phyloP scores from a whole-genome alignment of 1,140 invertebrate genomes.

The Drosophila obscura region DNA sequence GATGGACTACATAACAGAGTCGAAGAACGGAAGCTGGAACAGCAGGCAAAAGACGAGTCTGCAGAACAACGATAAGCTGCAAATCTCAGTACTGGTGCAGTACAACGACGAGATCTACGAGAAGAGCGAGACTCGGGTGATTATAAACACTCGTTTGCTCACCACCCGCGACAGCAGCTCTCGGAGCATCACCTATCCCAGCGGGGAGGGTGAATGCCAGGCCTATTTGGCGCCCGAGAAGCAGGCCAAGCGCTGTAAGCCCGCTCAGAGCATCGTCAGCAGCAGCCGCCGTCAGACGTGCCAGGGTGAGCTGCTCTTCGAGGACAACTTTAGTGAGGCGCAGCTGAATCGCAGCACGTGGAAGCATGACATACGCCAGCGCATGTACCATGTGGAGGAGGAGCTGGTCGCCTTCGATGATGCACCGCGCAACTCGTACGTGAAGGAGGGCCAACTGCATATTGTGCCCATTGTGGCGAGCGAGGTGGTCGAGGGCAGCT shows the following conservation, averaged over 20 bases:
- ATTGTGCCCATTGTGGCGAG: slow-evolving; percentile 57
- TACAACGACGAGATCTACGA: slow-evolving; percentile 62
- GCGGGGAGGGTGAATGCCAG: slow-evolving; percentile 33
- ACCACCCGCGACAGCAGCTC: slow-evolving; percentile 38
- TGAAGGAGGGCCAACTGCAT: slow-evolving; percentile 60
- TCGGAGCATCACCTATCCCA: slow-evolving; percentile 19
- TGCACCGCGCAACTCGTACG: slow-evolving; percentile 41
- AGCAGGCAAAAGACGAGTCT: slow-evolving; percentile 43
- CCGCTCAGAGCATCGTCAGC: slow-evolving; percentile 36
- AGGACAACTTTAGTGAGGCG: slow-evolving; percentile 57
- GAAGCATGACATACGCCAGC: slow-evolving; percentile 69
- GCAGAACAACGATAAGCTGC: slow-evolving; percentile 63
- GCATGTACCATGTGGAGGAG: slow-evolving; percentile 65
- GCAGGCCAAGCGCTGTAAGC: slow-evolving; percentile 33
- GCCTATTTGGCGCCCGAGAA: slow-evolving; percentile 14
- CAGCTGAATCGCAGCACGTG: slow-evolving; percentile 56
- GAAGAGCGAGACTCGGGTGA: slow-evolving; percentile 60
- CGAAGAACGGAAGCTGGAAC: slow-evolving; percentile 50
- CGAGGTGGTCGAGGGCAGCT: slow-evolving; percentile 51
- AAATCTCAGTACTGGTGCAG: slow-evolving; percentile 60
- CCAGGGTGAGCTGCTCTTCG: slow-evolving; percentile 64
- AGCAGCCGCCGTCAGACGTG: slow-evolving; percentile 34
- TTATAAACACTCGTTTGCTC: slow-evolving; percentile 53
- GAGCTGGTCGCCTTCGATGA: slow-evolving; percentile 72
- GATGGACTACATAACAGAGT: slow-evolving; percentile 64